Base-by-base conservation (phyloP, 2,797 vertebrate species). In the Schizopygopsis pylzovi region DNA sequence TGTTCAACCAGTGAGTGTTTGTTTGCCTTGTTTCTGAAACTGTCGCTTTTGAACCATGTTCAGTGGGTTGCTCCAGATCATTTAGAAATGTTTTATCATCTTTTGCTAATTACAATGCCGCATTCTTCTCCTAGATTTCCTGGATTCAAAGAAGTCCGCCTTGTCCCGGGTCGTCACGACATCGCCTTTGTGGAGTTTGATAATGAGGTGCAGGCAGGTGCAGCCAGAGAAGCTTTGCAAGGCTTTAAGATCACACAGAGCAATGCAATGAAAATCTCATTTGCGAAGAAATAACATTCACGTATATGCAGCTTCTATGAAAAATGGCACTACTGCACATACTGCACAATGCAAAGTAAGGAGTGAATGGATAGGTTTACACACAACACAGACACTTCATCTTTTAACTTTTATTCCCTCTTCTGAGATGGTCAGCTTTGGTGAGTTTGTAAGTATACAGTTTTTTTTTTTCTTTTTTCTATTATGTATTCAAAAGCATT, bases 151-250 rank as follows among this genome's bases (percentile, higher is more conserved):
- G 97, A 99, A 88, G 97, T 99, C n/a, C 96, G 97, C 25, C 91
- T 98, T 86, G 97, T 98, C 7, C 97, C 97, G 0, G 97, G 97
- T 6, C 96, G 97, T 1, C 97, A 99, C 7, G 97, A 99, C 90
- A 99, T 99, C 1, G 97, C 97, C 39, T 99, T 99, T 12, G 97
- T 99, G 94, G 97, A 99, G 94, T 99, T 98, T 90, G 97, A 99
- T 22, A 98, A 96, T 1, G 97, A 99, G 75, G 97, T 98, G 45
- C 97, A 99, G 91, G 97, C 97, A 0, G 96, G 96, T 0, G 97
- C 97, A 0, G 97, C 97, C 12, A 93, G 97, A 0, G 97, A 98
- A 0, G 96, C 97, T 2, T 93, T 99, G 0, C 97, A 98, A 85
- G 97, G 97, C 86, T 99, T 98, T 91, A 99, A 99, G 93, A 99